Percentiles rank a stretch among this genome's conserved stretches.
Evolutionary conservation across 2,888 invertebrate genomes (phyloP).

Genomic region (Steromphala cineraria): DNA sequence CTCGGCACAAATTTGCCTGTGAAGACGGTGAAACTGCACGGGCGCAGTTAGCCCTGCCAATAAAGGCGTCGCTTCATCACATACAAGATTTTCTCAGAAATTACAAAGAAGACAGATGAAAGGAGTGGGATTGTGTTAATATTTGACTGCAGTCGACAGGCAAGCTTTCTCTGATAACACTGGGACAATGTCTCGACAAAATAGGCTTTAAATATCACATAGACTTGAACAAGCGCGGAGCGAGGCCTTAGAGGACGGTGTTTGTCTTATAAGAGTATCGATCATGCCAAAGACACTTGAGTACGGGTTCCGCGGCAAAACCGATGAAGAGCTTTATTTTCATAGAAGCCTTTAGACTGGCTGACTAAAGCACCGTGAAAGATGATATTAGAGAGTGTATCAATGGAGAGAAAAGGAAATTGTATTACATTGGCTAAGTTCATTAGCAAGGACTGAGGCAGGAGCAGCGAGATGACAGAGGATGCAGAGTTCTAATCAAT

Average conservation of each 20-base stretch:
- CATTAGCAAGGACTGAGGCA: constrained; percentile 28
- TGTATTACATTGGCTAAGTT: constrained; percentile 32
- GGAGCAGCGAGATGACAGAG: neutral
- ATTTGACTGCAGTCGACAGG: constrained; percentile 26
- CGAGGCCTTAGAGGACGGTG: constrained; percentile 11
- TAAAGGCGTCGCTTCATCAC: neutral
- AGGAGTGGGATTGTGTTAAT: constrained; percentile 28
- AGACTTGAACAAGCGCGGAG: constrained; percentile 21
- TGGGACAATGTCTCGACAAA: constrained; percentile 30
- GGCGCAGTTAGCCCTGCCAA: neutral
- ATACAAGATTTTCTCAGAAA: constrained; percentile 8
- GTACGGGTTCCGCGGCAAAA: neutral
- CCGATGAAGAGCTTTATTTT: constrained; percentile 19
- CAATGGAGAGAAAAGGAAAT: constrained; percentile 35
- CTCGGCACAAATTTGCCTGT: constrained; percentile 24
- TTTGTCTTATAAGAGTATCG: constrained; percentile 20
- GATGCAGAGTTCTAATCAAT: neutral
- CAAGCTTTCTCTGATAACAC: constrained; percentile 32
- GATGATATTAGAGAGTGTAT: constrained; percentile 28
- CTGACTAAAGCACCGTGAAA: constrained; percentile 27
- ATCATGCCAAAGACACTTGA: constrained; percentile 7
- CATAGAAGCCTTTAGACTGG: constrained; percentile 20
- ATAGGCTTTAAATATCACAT: constrained; percentile 36
- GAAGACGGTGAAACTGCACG: constrained; percentile 2
- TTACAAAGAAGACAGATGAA: constrained; percentile 9